phyloP scores from a whole-genome alignment of 2,113 vertebrate species.

The Motacilla tschutschensis region DNA sequence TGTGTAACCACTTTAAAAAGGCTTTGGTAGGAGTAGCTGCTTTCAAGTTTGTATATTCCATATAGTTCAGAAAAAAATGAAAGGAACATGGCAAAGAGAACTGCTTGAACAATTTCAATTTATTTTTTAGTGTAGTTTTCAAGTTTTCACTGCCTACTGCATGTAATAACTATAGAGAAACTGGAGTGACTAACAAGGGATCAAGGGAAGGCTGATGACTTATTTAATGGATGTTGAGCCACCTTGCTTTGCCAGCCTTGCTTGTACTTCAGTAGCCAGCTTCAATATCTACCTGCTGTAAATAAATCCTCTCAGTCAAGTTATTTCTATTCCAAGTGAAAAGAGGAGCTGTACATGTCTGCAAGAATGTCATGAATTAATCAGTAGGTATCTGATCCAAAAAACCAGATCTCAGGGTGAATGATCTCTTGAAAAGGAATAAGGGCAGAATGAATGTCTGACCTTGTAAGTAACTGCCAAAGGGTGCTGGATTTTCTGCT shows the following conservation, averaged over 20 bases:
- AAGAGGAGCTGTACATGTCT: not conserved
- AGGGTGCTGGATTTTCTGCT: not conserved
- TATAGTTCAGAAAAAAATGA: not conserved
- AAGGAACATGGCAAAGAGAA: not conserved
- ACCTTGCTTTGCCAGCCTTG: not conserved
- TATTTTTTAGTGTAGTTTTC: not conserved
- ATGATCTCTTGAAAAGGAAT: not conserved
- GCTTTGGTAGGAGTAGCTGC: not conserved
- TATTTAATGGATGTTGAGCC: not conserved
- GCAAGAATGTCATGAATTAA: not conserved
- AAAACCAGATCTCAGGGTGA: not conserved
- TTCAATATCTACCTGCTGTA: not conserved
- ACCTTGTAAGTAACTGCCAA: not conserved
- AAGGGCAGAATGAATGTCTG: not conserved
- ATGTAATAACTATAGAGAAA: not conserved
- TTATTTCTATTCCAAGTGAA: not conserved
- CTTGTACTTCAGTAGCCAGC: not conserved
- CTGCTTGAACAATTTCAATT: not conserved
- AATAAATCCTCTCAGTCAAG: not conserved
- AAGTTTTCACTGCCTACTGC: not conserved
- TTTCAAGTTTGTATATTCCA: not conserved
- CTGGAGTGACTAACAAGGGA: not conserved
- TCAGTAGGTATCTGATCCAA: not conserved
- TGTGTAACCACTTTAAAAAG: not conserved
- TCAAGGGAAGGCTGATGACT: not conserved